Evolutionary conservation across 1,140 invertebrate genomes (phyloP), one percentile per base, ranked within the genome.

Genomic region (Paramacrobiotus metropolitanus): DNA sequence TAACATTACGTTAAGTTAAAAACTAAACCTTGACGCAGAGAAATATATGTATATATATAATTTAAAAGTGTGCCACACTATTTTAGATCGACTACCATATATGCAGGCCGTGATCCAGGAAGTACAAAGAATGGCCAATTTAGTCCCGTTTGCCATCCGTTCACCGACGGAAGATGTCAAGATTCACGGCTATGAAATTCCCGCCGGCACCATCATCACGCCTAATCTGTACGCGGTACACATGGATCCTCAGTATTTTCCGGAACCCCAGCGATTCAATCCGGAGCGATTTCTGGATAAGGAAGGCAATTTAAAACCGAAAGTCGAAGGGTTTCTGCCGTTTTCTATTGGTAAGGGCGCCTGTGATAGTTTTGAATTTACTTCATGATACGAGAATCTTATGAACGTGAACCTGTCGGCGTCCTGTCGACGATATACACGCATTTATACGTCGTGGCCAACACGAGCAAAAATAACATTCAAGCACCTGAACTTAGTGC

Each of bases 301-400:
- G 1, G 77, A 82, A 21, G 83, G 82, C 0, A 75, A 71, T 24
- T 75, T 85, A 30, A 24, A 20, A 9, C 65, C 71, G 1, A 83
- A 79, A 62, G 78, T 79, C 0, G 78, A 81, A 21, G 77, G 81
- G 31, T 87, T 89, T 67, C 78, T 89, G 60, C 34, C 34, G 9
- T 40, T 40, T 40, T 9, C 9, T n/a, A 40, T 40, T 15, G 34
- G 34, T 40, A 40, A 40, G n/a, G n/a, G n/a, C n/a, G n/a, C n/a
- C n/a, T n/a, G n/a, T n/a, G n/a, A n/a, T n/a, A 86, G 87, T 18
- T 91, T 89, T 68, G 85, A 87, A 75, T 80, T 76, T 64, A 86
- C 84, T 81, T n/a, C n/a, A n/a, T n/a, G n/a, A n/a, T n/a, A n/a
- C n/a, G n/a, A n/a, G n/a, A n/a, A n/a, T n/a, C n/a, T n/a, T n/a